Evolutionary conservation across 2,797 vertebrate species (phyloP), one percentile per base, ranked within the genome.

Genomic region (Oreonectes daqikongensis): DNA sequence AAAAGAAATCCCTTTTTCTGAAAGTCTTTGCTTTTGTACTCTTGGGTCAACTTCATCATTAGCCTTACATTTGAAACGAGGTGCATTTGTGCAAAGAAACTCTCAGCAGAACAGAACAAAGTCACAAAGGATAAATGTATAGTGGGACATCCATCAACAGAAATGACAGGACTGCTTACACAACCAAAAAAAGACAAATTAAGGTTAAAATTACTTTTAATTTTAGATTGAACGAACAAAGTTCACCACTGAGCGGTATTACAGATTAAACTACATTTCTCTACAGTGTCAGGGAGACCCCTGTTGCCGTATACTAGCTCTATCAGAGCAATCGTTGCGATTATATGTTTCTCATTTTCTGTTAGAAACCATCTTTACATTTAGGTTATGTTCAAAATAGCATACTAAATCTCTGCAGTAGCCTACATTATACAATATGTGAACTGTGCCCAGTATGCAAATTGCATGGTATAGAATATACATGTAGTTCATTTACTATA

Each of bases 71-170:
- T 63, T 48, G 75, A 78, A 73, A 79, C 61, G 63, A 79, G 69
- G 78, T 30, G 69, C 61, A 69, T 75, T 67, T 55, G 53, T 18
- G 26, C 80, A 81, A 59, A 74, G 48, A 32, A 59, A 65, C 63
- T 67, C 64, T 84, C 75, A 78, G 69, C 66, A 79, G 42, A 69
- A 77, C 66, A 65, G 75, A 74, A 63, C 83, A 81, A 81, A 72
- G 77, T 79, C 80, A 81, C 9, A 65, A 66, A 74, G 66, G 73
- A 63, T 69, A 73, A n/a, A 48, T 71, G 42, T 28, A 61, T 57
- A 20, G 65, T 55, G 63, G 68, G 42, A 38, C 55, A 65, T 75
- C 78, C 32, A 67, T 81, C 71, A 72, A 59, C 67, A 24, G 26
- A 50, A 42, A 72, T 61, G 32, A 79, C 50, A 69, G 40, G 26